These are phyloP conservation scores for Drosophila mettleri DNA, from an alignment of 2,888 invertebrate genomes.

Conservation along the genomic window DNA sequence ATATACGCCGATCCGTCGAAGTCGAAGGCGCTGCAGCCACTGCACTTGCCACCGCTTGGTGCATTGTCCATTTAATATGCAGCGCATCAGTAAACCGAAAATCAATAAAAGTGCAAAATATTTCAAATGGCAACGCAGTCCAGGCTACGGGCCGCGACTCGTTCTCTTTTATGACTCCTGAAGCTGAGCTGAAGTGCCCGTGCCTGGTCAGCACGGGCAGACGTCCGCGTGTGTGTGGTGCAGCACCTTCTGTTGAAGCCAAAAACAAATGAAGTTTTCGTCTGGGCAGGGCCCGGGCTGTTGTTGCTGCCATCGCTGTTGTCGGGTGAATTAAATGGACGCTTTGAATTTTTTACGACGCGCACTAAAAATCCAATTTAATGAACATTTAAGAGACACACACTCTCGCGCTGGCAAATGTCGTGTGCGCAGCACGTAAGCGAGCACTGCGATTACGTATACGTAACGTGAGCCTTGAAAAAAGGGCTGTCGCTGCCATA, in stretches of 20 bases:
- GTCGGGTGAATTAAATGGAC: slow-evolving; percentile 74
- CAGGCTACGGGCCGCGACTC: slow-evolving; percentile 37
- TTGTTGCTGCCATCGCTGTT: slow-evolving; percentile 57
- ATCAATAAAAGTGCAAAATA: slow-evolving; percentile 76
- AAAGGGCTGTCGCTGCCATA: slow-evolving; percentile 72
- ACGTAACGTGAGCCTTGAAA: slow-evolving; percentile 55
- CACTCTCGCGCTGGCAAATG: slow-evolving; percentile 46
- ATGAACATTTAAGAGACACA: slow-evolving; percentile 84
- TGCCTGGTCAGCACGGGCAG: slow-evolving; percentile 66
- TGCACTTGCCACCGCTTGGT: slow-evolving; percentile 19
- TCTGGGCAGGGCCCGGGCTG: slow-evolving; percentile 24
- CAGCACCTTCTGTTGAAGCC: slow-evolving; percentile 52
- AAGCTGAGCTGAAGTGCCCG: slow-evolving; percentile 57
- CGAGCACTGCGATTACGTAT: slow-evolving; percentile 65
- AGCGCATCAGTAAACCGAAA: slow-evolving; percentile 72
- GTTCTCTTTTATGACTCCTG: slow-evolving; percentile 64
- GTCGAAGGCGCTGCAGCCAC: slow-evolving; percentile 2
- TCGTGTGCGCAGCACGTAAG: slow-evolving; percentile 62
- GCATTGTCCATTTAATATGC: slow-evolving; percentile 72
- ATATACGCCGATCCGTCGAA: slow-evolving; percentile 8
- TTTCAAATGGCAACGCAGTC: slow-evolving; percentile 67
- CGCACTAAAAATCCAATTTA: slow-evolving; percentile 84
- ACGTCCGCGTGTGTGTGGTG: slow-evolving; percentile 1
- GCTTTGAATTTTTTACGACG: slow-evolving; percentile 82
- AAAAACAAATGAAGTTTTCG: slow-evolving; percentile 52